phyloP scores from a whole-genome alignment of 2,888 invertebrate species.

The Latrodectus hesperus region DNA sequence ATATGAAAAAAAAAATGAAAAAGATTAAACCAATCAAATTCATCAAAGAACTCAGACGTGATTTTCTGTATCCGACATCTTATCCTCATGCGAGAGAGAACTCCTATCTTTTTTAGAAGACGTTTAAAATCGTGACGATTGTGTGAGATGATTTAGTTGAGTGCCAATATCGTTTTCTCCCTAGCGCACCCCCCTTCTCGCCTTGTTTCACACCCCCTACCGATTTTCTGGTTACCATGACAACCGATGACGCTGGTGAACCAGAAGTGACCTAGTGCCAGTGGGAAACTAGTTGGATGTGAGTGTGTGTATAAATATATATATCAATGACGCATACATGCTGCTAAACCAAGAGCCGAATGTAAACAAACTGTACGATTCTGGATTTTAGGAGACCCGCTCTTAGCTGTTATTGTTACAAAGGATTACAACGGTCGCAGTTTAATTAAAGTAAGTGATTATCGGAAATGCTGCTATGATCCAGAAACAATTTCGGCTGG shows the following conservation, averaged over 20 bases:
- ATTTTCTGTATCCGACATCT: no score
- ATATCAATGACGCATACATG: conserved; percentile 8
- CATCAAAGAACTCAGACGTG: no score
- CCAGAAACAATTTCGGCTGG: neutral
- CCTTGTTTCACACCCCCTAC: neutral
- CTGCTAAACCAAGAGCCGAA: neutral
- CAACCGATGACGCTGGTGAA: conserved; percentile 34
- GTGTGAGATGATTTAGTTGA: conserved; percentile 12
- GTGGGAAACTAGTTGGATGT: conserved; percentile 25
- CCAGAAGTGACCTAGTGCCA: conserved; percentile 23
- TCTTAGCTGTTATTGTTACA: neutral
- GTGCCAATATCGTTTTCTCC: conserved; percentile 12
- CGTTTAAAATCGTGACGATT: conserved; percentile 1
- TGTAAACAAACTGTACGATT: conserved; percentile 37
- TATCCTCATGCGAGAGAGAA: no score
- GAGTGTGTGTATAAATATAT: no score
- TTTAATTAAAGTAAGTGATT: conserved; percentile 1
- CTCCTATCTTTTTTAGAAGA: neutral
- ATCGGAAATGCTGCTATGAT: neutral
- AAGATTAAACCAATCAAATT: no score
- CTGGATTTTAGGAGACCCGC: neutral
- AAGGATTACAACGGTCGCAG: neutral
- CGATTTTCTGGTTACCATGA: conserved; percentile 17
- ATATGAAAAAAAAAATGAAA: no score
- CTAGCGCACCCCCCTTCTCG: neutral